A percentile compares a stretch with the other conserved stretches of the same genome.
These are phyloP conservation scores for Spinus pinus DNA, from an alignment of 2,797 vertebrate species.

Conservation along the genomic window DNA sequence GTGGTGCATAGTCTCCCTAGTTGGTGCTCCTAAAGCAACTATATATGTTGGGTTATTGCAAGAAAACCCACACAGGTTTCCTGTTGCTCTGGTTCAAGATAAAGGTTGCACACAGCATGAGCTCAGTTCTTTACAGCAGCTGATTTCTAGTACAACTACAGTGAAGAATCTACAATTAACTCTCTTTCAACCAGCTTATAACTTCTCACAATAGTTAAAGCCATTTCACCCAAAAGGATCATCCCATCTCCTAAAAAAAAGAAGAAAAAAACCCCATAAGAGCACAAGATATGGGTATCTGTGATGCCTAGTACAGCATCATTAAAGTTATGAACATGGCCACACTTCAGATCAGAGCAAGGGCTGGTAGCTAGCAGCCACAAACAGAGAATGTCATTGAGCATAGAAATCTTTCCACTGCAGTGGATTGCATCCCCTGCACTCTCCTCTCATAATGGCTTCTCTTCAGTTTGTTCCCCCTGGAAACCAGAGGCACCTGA, in stretches of 20 bases:
- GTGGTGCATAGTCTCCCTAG: neutral
- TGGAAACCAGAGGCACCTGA: neutral
- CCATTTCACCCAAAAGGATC: neutral
- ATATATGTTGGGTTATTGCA: slow-evolving; percentile 4
- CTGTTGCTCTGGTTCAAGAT: slow-evolving; percentile 53
- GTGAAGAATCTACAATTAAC: neutral
- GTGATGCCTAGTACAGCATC: neutral
- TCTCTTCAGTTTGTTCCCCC: neutral
- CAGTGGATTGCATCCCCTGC: neutral
- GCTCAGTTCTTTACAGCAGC: neutral
- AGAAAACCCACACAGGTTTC: slow-evolving; percentile 62
- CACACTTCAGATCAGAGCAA: neutral
- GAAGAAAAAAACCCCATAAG: fast-evolving
- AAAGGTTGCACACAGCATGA: slow-evolving; percentile 10
- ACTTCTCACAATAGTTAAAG: neutral
- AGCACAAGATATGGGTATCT: neutral
- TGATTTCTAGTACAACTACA: neutral
- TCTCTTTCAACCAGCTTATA: neutral
- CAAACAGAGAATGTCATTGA: neutral
- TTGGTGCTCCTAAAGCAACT: slow-evolving; percentile 35
- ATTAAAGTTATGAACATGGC: neutral
- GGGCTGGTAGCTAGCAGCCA: neutral
- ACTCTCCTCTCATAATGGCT: neutral
- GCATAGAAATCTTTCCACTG: neutral
- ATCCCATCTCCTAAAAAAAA: neutral